phyloP scores from a whole-genome alignment of 2,888 invertebrate species.

The Tetramorium bicarinatum region DNA sequence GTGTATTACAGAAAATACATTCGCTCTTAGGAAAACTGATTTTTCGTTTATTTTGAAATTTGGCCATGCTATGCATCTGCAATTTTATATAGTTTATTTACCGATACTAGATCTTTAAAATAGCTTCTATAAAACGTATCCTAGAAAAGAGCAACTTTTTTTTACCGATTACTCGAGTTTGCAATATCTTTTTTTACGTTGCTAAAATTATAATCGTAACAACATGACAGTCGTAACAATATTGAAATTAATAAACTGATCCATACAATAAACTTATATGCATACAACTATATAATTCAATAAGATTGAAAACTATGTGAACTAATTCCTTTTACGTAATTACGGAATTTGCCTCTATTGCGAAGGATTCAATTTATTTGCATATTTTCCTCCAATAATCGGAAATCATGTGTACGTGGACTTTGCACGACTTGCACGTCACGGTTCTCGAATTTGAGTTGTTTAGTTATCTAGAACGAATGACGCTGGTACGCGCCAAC shows the following conservation, averaged over 20 bases:
- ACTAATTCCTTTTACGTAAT: background rate
- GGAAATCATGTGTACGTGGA: constrained; percentile 4
- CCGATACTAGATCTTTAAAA: background rate
- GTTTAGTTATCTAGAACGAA: constrained; percentile 43
- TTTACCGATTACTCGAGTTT: background rate
- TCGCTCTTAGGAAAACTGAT: constrained; percentile 20
- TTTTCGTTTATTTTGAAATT: background rate
- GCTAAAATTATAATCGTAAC: background rate
- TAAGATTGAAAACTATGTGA: background rate
- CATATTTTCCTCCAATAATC: background rate
- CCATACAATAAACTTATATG: background rate
- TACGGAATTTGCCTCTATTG: no score
- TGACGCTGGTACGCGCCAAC: constrained; percentile 23
- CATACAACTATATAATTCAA: background rate
- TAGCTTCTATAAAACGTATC: background rate
- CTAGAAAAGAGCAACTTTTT: background rate
- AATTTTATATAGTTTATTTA: background rate
- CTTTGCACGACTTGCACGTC: constrained; percentile 7
- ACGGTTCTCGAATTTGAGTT: constrained; percentile 30
- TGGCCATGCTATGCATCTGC: background rate
- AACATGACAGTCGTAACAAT: background rate
- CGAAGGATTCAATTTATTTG: no score
- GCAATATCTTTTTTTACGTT: background rate
- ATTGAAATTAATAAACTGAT: background rate
- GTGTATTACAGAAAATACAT: constrained; percentile 37